Conservation (phyloP, 2,888 invertebrate genomes). For the Habroteleia sp. region DNA sequence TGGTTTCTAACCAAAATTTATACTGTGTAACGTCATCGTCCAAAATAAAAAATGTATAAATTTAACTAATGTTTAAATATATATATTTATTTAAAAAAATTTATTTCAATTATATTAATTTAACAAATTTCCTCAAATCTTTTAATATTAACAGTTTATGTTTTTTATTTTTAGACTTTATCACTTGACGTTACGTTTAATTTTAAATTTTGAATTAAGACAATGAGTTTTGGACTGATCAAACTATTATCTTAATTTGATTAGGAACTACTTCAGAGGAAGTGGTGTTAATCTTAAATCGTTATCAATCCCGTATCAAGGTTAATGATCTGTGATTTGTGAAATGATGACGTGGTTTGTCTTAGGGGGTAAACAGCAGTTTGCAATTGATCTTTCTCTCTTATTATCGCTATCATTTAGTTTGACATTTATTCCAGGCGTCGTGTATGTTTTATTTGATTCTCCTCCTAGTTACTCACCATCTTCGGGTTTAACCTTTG, state of each 20-base stretch:
- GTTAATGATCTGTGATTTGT: constrained; percentile 46
- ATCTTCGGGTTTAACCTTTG: constrained; percentile 78
- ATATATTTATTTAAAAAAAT: background rate
- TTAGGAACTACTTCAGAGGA: constrained; percentile 15
- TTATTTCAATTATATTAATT: too few species aligned
- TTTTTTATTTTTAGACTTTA: constrained; percentile 15
- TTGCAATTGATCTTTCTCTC: constrained; percentile 24
- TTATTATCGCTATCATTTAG: constrained; percentile 39
- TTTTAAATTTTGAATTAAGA: constrained; percentile 5
- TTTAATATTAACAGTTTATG: too few species aligned
- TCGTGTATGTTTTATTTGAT: constrained; percentile 64
- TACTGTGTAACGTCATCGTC: background rate
- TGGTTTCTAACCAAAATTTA: too few species aligned
- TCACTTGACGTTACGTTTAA: constrained; percentile 19
- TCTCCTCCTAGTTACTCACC: constrained; percentile 78
- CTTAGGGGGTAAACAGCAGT: constrained; percentile 25
- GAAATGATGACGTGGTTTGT: constrained; percentile 36
- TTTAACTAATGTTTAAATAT: too few species aligned
- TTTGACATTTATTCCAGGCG: constrained; percentile 61
- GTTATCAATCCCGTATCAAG: constrained; percentile 21
- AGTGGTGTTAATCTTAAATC: constrained; percentile 25
- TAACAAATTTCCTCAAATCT: too few species aligned
- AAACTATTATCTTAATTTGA: constrained; percentile 16
- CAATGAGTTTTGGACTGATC: background rate
- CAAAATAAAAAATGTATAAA: constrained; percentile 3